phyloP scores from a whole-genome alignment of 2,113 vertebrate species.

The Jacana jacana region DNA sequence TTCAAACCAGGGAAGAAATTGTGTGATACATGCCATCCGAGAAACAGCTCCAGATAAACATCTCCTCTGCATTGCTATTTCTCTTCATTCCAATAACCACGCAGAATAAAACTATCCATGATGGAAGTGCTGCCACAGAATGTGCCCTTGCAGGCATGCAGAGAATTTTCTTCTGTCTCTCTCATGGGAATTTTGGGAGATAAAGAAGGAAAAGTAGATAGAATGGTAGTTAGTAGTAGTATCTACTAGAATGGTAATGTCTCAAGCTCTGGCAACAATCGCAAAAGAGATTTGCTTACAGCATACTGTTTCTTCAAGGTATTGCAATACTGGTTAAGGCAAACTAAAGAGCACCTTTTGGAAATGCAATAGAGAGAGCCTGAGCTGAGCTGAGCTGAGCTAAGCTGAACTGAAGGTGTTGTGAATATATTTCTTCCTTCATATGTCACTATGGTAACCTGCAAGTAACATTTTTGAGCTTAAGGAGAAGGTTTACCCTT shows the following conservation, averaged over 20 bases:
- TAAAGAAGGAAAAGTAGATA: background rate
- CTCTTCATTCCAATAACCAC: background rate
- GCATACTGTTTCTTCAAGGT: background rate
- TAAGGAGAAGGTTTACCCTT: background rate
- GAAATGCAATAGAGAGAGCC: background rate
- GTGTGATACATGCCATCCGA: background rate
- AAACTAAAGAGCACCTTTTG: background rate
- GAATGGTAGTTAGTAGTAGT: background rate
- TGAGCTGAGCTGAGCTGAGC: background rate
- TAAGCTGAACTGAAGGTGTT: background rate
- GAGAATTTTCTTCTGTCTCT: background rate
- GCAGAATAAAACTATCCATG: background rate
- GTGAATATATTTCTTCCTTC: background rate
- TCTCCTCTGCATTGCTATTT: background rate
- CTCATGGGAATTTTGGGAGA: background rate
- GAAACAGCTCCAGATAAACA: slow-evolving; percentile 7
- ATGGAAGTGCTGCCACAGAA: background rate
- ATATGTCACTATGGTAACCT: background rate
- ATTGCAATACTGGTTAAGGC: background rate
- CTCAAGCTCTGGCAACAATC: background rate
- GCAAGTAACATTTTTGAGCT: background rate
- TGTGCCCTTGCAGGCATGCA: background rate
- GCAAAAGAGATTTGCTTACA: background rate
- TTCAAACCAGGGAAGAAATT: background rate
- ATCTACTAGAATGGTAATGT: background rate